Conservation (phyloP, 2,888 invertebrate genomes). For the Dolomedes plantarius region DNA sequence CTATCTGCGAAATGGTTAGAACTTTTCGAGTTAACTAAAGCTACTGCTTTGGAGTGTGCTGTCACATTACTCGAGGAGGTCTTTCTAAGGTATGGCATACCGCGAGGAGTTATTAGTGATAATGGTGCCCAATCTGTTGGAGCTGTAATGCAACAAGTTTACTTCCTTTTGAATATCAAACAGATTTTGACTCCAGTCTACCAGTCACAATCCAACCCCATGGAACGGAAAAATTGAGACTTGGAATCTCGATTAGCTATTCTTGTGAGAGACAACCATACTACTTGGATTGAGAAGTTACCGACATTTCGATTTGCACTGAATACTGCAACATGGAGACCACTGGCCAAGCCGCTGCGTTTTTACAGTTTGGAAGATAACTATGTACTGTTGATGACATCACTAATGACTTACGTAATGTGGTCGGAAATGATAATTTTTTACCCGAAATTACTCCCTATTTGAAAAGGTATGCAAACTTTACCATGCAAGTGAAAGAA, state of each 20-base stretch:
- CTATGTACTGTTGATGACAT: neutral
- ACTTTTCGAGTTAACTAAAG: too few relatives aligned
- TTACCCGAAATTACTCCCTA: constrained; percentile 5
- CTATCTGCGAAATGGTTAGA: too few relatives aligned
- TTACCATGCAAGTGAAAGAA: neutral
- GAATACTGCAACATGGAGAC: constrained; percentile 9
- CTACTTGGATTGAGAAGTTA: neutral
- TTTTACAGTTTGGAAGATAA: constrained; percentile 11
- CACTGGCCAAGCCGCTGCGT: neutral
- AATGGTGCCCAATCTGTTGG: neutral
- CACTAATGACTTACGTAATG: neutral
- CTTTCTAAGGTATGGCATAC: neutral
- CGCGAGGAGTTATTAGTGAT: neutral
- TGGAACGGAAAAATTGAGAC: constrained; percentile 4
- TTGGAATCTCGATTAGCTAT: constrained; percentile 8
- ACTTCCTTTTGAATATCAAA: neutral
- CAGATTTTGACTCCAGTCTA: neutral
- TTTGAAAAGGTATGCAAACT: constrained; percentile 8
- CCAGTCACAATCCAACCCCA: neutral
- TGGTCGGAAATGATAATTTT: constrained; percentile 18
- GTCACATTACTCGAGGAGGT: neutral
- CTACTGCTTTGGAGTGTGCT: neutral
- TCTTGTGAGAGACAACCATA: constrained; percentile 4
- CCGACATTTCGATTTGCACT: neutral
- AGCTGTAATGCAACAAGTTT: neutral